Percentiles rank a stretch among this genome's conserved stretches.
These are phyloP conservation scores for Drosophila virilis DNA, from an alignment of 1,140 invertebrate genomes.

Conservation along the genomic window DNA sequence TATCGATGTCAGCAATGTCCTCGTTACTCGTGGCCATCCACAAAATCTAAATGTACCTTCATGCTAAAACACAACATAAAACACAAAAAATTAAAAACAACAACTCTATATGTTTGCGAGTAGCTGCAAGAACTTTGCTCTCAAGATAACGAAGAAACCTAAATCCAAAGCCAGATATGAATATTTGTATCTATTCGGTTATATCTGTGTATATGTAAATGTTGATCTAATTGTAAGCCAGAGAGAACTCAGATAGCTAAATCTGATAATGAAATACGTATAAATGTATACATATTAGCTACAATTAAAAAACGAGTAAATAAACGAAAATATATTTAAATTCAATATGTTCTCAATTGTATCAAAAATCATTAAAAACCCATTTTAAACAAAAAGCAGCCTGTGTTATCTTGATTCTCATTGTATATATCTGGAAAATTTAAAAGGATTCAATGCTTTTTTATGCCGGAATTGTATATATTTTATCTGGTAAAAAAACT, in stretches of 20 bases:
- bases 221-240: slow-evolving; percentile 75
- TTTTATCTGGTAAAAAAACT: too few relatives aligned
- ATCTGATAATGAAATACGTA: slow-evolving; percentile 56
- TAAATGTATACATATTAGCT: slow-evolving; percentile 64
- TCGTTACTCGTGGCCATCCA: slow-evolving; percentile 37
- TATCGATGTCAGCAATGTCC: slow-evolving; percentile 33
- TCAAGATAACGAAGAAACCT: slow-evolving; percentile 1
- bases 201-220: slow-evolving; percentile 72
- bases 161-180: not conserved
- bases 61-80: slow-evolving; percentile 7
- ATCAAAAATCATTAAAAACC: slow-evolving; percentile 59
- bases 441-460: too few relatives aligned
- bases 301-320: slow-evolving; percentile 40
- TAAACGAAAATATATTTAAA: slow-evolving; percentile 70
- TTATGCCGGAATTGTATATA: too few relatives aligned
- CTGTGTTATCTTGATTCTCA: not conserved
- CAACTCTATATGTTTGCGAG: slow-evolving; percentile 27
- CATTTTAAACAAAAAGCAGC: slow-evolving; percentile 16
- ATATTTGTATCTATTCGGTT: slow-evolving; percentile 30
- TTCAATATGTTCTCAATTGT: slow-evolving; percentile 77
- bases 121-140: slow-evolving; percentile 11
- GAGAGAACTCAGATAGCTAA: slow-evolving; percentile 42
- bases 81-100: not conserved
- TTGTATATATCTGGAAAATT: too few relatives aligned
- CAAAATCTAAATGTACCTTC: slow-evolving; percentile 47